phyloP scores from a whole-genome alignment of 1,140 invertebrate genomes.

The Steinernema feltiae region DNA sequence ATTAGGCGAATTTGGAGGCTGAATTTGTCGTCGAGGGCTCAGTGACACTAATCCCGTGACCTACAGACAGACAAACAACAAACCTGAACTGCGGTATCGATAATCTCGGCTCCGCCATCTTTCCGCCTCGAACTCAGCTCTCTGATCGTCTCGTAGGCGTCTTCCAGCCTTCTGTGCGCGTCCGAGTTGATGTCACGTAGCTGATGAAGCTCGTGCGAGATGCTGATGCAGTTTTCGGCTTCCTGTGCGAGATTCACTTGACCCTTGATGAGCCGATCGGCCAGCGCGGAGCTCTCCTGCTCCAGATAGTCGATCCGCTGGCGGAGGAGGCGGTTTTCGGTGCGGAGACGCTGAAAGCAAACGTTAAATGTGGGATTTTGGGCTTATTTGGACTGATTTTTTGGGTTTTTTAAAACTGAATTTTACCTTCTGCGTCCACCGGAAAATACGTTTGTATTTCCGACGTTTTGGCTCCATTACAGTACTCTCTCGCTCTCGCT shows the following conservation, averaged over 20 bases:
- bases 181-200: conserved; percentile 57
- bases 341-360: conserved; percentile 73
- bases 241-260: conserved; percentile 80
- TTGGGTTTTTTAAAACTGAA: background rate
- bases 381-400: background rate
- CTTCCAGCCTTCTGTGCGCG: conserved; percentile 64
- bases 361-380: background rate
- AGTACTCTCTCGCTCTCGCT: no score
- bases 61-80: background rate
- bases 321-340: conserved; percentile 85
- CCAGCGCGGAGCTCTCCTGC: conserved; percentile 65
- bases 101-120: conserved; percentile 12
- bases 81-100: background rate
- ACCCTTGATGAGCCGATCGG: conserved; percentile 85
- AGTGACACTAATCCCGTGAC: background rate
- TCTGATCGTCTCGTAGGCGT: conserved; percentile 75
- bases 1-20: background rate
- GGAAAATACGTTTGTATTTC: conserved; percentile 16
- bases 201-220: conserved; percentile 52
- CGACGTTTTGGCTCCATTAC: background rate
- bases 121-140: conserved; percentile 61
- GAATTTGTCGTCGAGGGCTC: background rate
- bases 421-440: conserved; percentile 20
- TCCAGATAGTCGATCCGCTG: conserved; percentile 90
- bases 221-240: conserved; percentile 62